These are phyloP conservation scores for Strongylocentrotus purpuratus DNA, from an alignment of 35 echinoderm and acorn worm species.

Conservation along the genomic window DNA sequence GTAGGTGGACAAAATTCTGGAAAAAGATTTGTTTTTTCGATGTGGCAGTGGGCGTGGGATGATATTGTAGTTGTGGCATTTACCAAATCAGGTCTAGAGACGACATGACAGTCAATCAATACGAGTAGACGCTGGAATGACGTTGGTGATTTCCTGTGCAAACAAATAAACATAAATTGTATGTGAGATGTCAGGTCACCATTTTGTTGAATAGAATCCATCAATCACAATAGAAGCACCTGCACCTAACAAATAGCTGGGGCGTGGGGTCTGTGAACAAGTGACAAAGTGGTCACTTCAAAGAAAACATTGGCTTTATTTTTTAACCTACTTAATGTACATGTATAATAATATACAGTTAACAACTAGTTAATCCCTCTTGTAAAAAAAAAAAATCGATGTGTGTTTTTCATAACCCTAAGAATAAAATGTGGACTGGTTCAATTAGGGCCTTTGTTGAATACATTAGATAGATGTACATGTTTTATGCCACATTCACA, in stretches of 20 bases:
- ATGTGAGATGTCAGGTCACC: neutral
- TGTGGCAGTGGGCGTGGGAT: neutral
- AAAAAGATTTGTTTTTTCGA: too few relatives aligned
- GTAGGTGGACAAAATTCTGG: too few relatives aligned
- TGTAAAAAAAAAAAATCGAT: too few relatives aligned
- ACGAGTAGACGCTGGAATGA: neutral
- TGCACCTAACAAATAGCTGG: neutral
- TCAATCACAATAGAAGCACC: neutral
- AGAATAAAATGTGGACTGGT: too few relatives aligned
- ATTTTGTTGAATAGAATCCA: neutral
- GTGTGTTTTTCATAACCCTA: too few relatives aligned
- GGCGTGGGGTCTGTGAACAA: neutral
- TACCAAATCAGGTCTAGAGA: neutral
- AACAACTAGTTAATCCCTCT: too few relatives aligned
- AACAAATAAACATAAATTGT: neutral
- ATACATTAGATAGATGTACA: too few relatives aligned
- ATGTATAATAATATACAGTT: too few relatives aligned
- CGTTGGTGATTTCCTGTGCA: neutral
- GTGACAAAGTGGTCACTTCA: neutral
- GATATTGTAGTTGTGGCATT: neutral
- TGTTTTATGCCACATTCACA: too few relatives aligned
- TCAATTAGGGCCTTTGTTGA: too few relatives aligned
- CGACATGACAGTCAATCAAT: neutral
- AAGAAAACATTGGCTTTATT: neutral
- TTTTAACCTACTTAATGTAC: too few relatives aligned